phyloP scores from a whole-genome alignment of 2,797 vertebrate species.

The Kryptopterus vitreolus region DNA sequence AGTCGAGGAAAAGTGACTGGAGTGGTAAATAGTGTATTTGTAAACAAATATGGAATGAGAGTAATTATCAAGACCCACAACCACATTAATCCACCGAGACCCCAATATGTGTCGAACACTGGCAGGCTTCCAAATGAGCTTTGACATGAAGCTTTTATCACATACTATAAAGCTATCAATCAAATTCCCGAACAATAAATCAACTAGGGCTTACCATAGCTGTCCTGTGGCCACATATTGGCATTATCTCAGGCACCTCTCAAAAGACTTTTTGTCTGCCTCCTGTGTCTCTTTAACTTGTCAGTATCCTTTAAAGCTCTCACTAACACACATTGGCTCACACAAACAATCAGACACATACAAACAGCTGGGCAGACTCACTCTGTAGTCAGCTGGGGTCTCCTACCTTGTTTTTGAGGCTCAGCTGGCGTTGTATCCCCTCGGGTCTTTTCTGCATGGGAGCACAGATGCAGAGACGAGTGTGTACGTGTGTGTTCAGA shows the following conservation, averaged over 20 bases:
- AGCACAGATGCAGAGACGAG: conserved; percentile 72
- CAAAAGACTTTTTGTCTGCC: conserved; percentile 37
- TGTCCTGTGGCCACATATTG: conserved; percentile 52
- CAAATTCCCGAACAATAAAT: conserved; percentile 42
- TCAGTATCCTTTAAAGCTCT: conserved; percentile 46
- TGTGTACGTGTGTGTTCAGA: conserved; percentile 40
- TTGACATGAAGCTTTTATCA: conserved; percentile 24
- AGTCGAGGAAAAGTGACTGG: conserved; percentile 10
- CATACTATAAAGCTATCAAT: conserved; percentile 9
- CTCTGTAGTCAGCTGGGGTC: conserved; percentile 76
- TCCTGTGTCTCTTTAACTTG: conserved; percentile 43
- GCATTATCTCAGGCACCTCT: conserved; percentile 54
- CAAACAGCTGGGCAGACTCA: conserved; percentile 56
- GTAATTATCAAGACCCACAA: conserved; percentile 35
- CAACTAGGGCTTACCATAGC: conserved; percentile 69
- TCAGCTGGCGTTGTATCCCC: conserved; percentile 77
- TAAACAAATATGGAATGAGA: conserved; percentile 18
- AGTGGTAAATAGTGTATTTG: conserved; percentile 10
- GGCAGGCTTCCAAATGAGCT: conserved; percentile 28
- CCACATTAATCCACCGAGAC: conserved; percentile 26
- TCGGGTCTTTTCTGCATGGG: conserved; percentile 72
- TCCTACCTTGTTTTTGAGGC: conserved; percentile 72
- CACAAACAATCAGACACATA: conserved; percentile 35
- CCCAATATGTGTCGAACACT: conserved; percentile 23
- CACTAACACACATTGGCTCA: conserved; percentile 27